Conservation (phyloP, 2,113 vertebrate genomes). For the Phoenicopterus ruber region DNA sequence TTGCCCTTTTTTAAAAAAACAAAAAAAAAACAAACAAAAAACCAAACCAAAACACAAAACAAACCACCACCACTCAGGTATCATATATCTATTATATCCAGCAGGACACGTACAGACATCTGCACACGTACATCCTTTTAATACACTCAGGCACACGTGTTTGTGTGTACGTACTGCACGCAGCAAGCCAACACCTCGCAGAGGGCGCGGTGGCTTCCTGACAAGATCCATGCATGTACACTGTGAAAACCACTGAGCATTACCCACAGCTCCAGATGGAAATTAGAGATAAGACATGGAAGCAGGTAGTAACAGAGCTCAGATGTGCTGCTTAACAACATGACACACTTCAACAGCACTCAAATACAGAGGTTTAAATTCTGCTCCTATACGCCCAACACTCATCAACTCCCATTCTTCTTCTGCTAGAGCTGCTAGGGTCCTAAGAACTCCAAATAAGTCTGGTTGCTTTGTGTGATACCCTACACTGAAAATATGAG, state of each 20-base stretch:
- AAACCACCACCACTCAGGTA: background rate
- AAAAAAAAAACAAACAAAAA: no score
- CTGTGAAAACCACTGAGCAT: background rate
- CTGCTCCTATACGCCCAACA: background rate
- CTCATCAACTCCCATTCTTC: background rate
- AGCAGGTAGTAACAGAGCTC: background rate
- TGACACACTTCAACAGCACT: background rate
- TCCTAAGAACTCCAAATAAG: background rate
- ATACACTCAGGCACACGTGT: no score
- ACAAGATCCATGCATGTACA: background rate
- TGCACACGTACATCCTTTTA: background rate
- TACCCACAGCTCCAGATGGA: background rate
- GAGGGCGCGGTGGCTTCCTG: background rate
- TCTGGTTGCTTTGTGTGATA: background rate
- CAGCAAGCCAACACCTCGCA: background rate
- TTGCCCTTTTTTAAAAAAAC: background rate
- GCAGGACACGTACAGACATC: background rate
- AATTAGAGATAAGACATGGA: background rate
- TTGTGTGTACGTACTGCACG: fast-evolving
- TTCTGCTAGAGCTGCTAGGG: background rate
- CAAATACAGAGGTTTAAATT: background rate
- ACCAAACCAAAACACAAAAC: no score
- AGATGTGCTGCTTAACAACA: background rate
- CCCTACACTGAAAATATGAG: background rate
- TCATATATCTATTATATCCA: background rate